Evolutionary conservation across 2,888 invertebrate species (phyloP).

Genomic region (Automeris io): DNA sequence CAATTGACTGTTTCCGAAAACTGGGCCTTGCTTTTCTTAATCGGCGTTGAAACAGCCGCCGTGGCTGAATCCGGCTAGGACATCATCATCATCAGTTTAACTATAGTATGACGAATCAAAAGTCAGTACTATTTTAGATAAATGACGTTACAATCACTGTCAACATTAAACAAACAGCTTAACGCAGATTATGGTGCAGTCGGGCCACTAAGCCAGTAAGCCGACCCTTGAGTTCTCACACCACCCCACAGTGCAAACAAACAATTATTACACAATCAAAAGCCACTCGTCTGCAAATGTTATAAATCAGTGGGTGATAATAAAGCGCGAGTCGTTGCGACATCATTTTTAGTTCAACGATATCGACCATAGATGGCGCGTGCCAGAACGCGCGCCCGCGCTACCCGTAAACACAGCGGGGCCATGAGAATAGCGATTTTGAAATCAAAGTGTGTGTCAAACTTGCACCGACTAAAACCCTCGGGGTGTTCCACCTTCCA

Average conservation of each 20-base stretch:
- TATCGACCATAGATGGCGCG: slow-evolving; percentile 50
- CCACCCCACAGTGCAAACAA: slow-evolving; percentile 51
- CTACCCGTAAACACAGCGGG: slow-evolving; percentile 25
- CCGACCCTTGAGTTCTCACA: slow-evolving; percentile 53
- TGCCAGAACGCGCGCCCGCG: slow-evolving; percentile 45
- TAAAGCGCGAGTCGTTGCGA: slow-evolving; percentile 44
- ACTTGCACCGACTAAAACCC: too few relatives aligned
- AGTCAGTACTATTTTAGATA: too few relatives aligned
- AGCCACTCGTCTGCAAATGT: slow-evolving; percentile 52
- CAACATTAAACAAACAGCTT: background rate
- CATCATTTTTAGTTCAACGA: slow-evolving; percentile 46
- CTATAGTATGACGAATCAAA: too few relatives aligned
- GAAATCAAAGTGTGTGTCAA: too few relatives aligned
- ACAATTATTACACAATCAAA: slow-evolving; percentile 70
- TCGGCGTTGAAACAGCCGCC: too few relatives aligned
- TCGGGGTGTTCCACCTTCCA: too few relatives aligned
- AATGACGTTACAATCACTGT: background rate
- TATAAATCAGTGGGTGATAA: slow-evolving; percentile 51
- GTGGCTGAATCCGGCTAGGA: too few relatives aligned
- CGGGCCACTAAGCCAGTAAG: slow-evolving; percentile 48
- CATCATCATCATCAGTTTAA: too few relatives aligned
- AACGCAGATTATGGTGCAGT: slow-evolving; percentile 2
- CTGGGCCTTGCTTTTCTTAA: too few relatives aligned
- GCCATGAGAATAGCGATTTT: slow-evolving; percentile 12
- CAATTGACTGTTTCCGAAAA: too few relatives aligned